Conservation (phyloP, 1,140 invertebrate species). For the Ceratitis capitata region DNA sequence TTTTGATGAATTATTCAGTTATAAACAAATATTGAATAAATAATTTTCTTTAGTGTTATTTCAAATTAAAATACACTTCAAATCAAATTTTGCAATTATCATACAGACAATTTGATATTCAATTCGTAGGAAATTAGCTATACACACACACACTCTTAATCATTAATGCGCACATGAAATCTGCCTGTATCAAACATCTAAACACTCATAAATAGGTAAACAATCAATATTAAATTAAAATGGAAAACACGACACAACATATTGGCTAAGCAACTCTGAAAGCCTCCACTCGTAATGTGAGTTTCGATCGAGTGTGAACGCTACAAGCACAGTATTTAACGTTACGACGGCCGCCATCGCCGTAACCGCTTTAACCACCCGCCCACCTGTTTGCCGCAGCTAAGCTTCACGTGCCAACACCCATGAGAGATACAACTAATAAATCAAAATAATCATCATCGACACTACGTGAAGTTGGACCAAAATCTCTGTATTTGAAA, state of each 20-base stretch:
- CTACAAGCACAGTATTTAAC: neutral
- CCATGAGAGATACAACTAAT: neutral
- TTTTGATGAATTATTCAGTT: neutral
- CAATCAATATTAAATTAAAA: neutral
- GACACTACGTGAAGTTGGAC: neutral
- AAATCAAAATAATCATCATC: constrained; percentile 7
- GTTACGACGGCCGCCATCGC: neutral
- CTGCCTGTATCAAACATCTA: neutral
- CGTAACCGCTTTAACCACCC: neutral
- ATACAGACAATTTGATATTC: neutral
- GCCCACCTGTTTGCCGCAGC: neutral
- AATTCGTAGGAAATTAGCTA: neutral
- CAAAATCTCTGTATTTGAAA: neutral
- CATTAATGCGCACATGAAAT: neutral
- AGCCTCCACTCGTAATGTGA: neutral
- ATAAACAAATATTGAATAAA: neutral
- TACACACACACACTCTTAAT: neutral
- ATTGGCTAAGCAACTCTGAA: neutral
- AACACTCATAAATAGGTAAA: neutral
- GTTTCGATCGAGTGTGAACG: neutral
- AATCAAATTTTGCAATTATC: neutral
- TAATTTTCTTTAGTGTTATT: neutral
- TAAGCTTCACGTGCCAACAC: constrained; percentile 1
- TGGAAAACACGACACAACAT: neutral
- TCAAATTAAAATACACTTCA: too few relatives aligned